These are phyloP conservation scores for Mirounga angustirostris DNA, from an alignment of 2,113 vertebrate genomes.

Conservation along the genomic window DNA sequence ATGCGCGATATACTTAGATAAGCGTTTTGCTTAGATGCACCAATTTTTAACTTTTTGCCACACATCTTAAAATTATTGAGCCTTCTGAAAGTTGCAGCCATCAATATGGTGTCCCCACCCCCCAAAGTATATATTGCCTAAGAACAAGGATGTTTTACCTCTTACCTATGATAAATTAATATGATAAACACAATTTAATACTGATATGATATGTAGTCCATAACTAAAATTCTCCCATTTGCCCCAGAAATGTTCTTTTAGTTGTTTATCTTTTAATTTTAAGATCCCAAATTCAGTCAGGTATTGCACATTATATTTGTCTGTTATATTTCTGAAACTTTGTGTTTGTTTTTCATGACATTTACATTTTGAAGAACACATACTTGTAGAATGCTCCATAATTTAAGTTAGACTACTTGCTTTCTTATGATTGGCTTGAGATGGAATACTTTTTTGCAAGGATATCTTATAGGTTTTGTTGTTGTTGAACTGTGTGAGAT, in stretches of 20 bases:
- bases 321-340: neutral
- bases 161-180: neutral
- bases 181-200: neutral
- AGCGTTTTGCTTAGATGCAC: neutral
- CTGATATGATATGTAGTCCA: neutral
- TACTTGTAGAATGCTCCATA: neutral
- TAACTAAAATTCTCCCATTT: neutral
- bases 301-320: neutral
- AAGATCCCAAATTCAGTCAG: neutral
- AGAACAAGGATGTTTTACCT: neutral
- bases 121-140: neutral
- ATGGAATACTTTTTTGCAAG: neutral
- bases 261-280: neutral
- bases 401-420: neutral
- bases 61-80: neutral
- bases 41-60: neutral
- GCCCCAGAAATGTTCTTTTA: neutral
- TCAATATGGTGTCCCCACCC: neutral
- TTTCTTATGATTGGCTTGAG: neutral
- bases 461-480: neutral
- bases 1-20: neutral
- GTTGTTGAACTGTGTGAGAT: neutral
- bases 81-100: neutral
- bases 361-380: neutral
- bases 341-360: neutral